phyloP scores from a whole-genome alignment of 2,888 invertebrate species.

The Caradrina clavipalpis region DNA sequence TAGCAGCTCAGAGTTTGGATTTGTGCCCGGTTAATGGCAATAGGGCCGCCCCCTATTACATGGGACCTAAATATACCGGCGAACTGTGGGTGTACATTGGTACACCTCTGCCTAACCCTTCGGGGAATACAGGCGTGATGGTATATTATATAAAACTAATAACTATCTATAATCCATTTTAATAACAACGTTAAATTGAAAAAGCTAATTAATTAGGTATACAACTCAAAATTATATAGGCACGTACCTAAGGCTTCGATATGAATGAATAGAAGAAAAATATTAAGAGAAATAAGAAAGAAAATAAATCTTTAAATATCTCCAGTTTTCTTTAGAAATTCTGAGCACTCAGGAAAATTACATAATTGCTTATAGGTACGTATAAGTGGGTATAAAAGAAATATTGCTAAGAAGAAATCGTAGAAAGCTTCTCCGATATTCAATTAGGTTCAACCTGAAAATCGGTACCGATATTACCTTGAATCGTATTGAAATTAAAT shows the following conservation, averaged over 20 bases:
- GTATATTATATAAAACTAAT: not conserved
- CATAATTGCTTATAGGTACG: conserved; percentile 30
- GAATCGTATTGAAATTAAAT: conserved; percentile 23
- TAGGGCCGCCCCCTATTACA: too few species aligned
- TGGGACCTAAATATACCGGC: too few species aligned
- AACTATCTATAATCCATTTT: not conserved
- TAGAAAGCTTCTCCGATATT: conserved; percentile 1
- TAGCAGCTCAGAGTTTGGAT: too few species aligned
- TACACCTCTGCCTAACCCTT: too few species aligned
- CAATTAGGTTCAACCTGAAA: not conserved
- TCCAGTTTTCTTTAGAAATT: not conserved
- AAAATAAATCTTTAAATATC: conserved; percentile 14
- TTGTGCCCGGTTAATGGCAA: too few species aligned
- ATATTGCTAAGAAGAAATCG: conserved; percentile 1
- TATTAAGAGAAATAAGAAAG: not conserved
- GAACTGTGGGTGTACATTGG: too few species aligned
- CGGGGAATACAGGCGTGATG: too few species aligned
- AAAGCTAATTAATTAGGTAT: conserved; percentile 1
- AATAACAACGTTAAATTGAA: not conserved
- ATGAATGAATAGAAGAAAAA: conserved; percentile 10
- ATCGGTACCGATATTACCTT: conserved; percentile 9
- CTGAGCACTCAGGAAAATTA: conserved; percentile 33
- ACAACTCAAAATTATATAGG: not conserved
- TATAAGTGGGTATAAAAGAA: conserved; percentile 21
- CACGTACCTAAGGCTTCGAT: not conserved